Conservation (phyloP, 2,888 invertebrate genomes). For the Colostygia pectinataria region DNA sequence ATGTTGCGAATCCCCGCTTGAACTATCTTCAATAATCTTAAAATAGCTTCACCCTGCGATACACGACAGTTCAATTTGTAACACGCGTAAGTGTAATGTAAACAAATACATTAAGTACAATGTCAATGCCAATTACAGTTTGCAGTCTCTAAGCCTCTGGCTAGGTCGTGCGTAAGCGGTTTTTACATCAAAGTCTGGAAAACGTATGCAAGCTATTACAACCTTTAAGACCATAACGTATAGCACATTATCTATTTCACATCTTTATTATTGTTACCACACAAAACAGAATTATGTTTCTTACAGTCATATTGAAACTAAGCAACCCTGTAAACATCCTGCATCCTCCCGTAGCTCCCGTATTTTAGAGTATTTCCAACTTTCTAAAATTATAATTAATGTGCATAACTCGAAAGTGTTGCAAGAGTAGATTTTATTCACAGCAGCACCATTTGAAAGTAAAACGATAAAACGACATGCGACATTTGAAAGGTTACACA, state of each 20-base stretch:
- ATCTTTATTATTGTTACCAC: conserved; percentile 14
- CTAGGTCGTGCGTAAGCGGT: conserved; percentile 43
- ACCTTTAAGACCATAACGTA: conserved; percentile 13
- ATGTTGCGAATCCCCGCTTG: conserved; percentile 8
- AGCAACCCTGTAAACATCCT: conserved; percentile 1
- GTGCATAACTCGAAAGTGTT: too few species aligned
- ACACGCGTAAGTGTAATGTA: conserved; percentile 32
- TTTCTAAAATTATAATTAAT: background rate
- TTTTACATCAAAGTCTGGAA: conserved; percentile 34
- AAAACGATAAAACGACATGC: too few species aligned
- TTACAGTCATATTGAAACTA: conserved; percentile 32
- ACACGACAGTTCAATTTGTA: conserved; percentile 15
- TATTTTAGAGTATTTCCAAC: background rate
- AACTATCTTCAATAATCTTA: conserved; percentile 17
- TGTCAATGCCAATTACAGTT: conserved; percentile 57
- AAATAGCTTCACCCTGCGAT: conserved; percentile 22
- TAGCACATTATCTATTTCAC: conserved; percentile 5
- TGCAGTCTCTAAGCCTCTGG: conserved; percentile 48
- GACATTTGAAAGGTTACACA: too few species aligned
- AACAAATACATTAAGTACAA: conserved; percentile 44
- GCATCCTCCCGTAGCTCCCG: too few species aligned
- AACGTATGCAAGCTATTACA: conserved; percentile 24
- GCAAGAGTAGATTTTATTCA: too few species aligned
- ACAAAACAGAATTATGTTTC: conserved; percentile 32
- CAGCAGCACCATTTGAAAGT: too few species aligned